These are phyloP conservation scores for Leptinotarsa tumamoca DNA, from an alignment of 2,888 invertebrate genomes.

Conservation along the genomic window DNA sequence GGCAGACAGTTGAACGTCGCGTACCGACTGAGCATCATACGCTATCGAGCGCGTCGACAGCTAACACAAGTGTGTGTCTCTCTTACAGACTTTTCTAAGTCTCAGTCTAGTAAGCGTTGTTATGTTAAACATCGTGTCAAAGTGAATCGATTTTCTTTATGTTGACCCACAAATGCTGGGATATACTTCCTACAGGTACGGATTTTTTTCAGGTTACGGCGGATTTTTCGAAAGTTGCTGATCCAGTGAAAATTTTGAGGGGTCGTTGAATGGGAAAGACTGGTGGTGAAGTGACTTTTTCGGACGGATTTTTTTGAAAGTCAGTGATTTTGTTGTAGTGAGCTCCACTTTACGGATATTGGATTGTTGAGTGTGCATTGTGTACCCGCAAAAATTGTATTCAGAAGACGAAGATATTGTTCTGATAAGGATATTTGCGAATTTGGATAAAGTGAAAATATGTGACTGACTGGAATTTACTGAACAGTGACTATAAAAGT, in stretches of 20 bases:
- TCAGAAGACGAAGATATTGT: neutral
- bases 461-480: neutral
- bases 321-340: conserved; percentile 1
- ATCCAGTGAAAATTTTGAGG: conserved; percentile 17
- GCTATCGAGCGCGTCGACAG: conserved; percentile 36
- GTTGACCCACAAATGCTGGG: conserved; percentile 76
- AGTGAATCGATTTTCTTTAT: conserved; percentile 64
- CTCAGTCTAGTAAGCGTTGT: conserved; percentile 36
- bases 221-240: conserved; percentile 28
- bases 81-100: conserved; percentile 25
- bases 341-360: neutral
- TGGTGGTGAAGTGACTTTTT: neutral
- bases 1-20: conserved; percentile 66
- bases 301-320: neutral
- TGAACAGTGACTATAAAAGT: neutral
- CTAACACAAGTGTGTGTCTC: conserved; percentile 20
- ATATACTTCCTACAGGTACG: conserved; percentile 76
- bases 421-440: neutral
- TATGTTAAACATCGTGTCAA: conserved; percentile 53
- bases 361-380: neutral
- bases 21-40: conserved; percentile 52
- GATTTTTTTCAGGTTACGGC: conserved; percentile 18
- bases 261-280: conserved; percentile 1
- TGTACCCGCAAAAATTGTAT: neutral
- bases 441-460: neutral